These are phyloP conservation scores for Tholera decimalis DNA, from an alignment of 2,888 invertebrate species.

Conservation along the genomic window DNA sequence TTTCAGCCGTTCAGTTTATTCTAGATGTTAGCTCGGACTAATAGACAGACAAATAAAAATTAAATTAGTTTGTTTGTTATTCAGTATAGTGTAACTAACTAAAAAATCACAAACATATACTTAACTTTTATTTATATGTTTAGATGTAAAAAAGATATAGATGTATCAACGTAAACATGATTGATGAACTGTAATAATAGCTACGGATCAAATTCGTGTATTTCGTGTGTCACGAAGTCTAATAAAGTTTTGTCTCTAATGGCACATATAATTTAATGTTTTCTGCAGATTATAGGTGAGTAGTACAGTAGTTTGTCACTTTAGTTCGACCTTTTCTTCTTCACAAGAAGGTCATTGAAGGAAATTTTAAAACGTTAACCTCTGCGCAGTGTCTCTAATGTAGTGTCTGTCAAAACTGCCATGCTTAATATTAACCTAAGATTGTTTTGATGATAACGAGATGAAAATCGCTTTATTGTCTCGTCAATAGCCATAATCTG, in stretches of 20 bases:
- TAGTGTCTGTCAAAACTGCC: not conserved
- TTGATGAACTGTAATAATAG: conserved; percentile 39
- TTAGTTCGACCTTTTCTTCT: not conserved
- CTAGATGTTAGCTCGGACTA: too few relatives aligned
- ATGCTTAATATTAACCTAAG: not conserved
- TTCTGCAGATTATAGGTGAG: conserved; percentile 4
- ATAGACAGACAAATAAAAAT: too few relatives aligned
- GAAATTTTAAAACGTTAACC: not conserved
- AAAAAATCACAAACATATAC: too few relatives aligned
- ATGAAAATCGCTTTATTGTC: not conserved
- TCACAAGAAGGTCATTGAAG: not conserved
- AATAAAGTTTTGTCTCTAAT: conserved; percentile 14
- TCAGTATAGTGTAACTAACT: too few relatives aligned
- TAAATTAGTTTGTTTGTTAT: too few relatives aligned
- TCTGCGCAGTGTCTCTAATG: not conserved
- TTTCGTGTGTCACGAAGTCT: conserved; percentile 46
- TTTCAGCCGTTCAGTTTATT: too few relatives aligned
- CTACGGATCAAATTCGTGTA: not conserved
- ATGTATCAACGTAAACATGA: conserved; percentile 12
- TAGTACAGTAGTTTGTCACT: not conserved
- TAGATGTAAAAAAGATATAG: too few relatives aligned
- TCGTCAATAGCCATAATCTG: too few relatives aligned
- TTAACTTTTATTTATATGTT: too few relatives aligned
- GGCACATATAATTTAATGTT: conserved; percentile 2
- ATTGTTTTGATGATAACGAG: not conserved